Evolutionary conservation across 2,888 invertebrate genomes (phyloP).

Genomic region (Tolmerus cingulatus): DNA sequence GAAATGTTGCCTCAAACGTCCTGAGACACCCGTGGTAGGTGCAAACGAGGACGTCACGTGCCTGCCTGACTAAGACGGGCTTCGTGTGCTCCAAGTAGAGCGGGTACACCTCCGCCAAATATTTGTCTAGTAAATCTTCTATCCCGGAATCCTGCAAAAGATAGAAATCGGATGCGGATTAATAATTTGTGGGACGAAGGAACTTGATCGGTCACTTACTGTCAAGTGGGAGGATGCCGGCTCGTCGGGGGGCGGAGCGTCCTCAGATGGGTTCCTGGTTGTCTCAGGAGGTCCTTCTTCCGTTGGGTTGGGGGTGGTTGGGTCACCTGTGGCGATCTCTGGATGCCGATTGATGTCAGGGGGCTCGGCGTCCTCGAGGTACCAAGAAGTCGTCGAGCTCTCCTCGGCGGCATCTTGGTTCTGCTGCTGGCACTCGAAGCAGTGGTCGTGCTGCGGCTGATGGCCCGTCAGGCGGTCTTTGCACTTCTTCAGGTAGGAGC

Average conservation of each 20-base stretch:
- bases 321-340: constrained; percentile 3
- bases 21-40: constrained; percentile 71
- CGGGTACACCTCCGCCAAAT: constrained; percentile 71
- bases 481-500: constrained; percentile 62
- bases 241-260: background rate
- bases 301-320: background rate
- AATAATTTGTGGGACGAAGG: background rate
- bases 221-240: background rate
- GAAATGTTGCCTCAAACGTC: constrained; percentile 71
- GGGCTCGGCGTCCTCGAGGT: constrained; percentile 47
- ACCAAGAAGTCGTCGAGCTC: constrained; percentile 50
- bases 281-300: background rate
- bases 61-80: constrained; percentile 72
- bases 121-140: constrained; percentile 67
- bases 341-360: constrained; percentile 40
- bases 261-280: background rate
- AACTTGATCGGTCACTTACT: background rate
- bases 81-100: constrained; percentile 67
- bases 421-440: constrained; percentile 8
- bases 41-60: constrained; percentile 73
- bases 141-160: constrained; percentile 53
- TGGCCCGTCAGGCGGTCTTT: constrained; percentile 62
- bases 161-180: background rate
- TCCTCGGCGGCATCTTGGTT: constrained; percentile 25
- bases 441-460: constrained; percentile 43